Base-by-base conservation (phyloP, 2,888 invertebrate species). In the Cheilosia vulpina region DNA sequence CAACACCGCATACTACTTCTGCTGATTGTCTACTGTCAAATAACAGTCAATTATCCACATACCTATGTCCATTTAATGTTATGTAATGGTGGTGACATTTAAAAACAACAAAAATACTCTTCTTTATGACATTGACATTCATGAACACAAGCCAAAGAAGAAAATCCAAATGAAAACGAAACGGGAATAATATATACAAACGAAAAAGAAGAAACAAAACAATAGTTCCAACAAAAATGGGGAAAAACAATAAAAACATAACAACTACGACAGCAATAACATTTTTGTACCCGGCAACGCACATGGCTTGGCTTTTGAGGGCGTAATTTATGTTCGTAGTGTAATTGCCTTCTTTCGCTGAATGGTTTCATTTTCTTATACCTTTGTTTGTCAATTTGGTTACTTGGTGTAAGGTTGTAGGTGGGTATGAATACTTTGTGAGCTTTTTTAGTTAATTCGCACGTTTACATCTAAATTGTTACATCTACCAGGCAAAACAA, bases 401-500 rank as follows among this genome's bases (percentile, higher is more conserved):
- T 47, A 9, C 13, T 38, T 13, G 13, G 38, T 38, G 38, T 38
- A 38, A 38, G 19, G 3, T n/a, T n/a, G 7, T n/a, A 1, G 9
- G n/a, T 52, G 2, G 24, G 5, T 7, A 19, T 60, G 19, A 62
- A 4, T 21, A 62, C 52, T 31, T 53, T 53, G 60, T 62, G 71
- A 71, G 53, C 43, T 43, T 62, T 55, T 41, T 11, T 41, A 2
- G 27, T 38, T 19, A 21, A 21, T 11, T 65, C 17, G 38, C 38
- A 38, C 5, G 24, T 57, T 43, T 66, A 21, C 21, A 41, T 52
- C 52, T 66, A 52, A 50, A 68, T 21, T 5, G 75, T 53, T 58
- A 79, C 57, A 69, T 69, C 73, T 79, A 84, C 58, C 73, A 78
- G 68, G 68, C 79, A 84, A 69, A 84, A 62, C 13, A 19, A 53